Conservation (phyloP, 2,888 invertebrate genomes). For the Tanypteryx hageni region DNA sequence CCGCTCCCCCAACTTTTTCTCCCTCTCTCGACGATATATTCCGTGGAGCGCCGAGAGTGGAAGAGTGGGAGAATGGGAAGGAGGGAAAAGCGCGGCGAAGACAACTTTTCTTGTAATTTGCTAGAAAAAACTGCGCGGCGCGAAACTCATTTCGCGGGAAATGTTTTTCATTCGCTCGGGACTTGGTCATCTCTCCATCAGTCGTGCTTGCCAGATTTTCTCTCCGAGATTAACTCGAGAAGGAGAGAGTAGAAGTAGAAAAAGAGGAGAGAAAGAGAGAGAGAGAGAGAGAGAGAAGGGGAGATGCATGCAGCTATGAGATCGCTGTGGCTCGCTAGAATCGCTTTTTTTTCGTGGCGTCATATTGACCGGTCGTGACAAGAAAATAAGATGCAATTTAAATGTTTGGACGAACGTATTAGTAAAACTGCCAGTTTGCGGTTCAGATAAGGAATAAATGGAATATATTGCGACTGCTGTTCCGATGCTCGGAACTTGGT, state of each 20-base stretch:
- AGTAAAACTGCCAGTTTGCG: too few relatives aligned
- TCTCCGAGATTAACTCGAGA: not conserved
- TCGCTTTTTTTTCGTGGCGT: too few relatives aligned
- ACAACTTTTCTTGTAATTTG: not conserved
- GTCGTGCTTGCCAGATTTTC: not conserved
- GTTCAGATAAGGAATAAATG: too few relatives aligned
- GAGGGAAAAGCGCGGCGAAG: not conserved
- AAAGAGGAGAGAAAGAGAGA: not conserved
- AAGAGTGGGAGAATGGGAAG: not conserved
- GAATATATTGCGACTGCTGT: too few relatives aligned
- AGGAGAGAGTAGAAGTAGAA: not conserved
- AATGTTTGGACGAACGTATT: too few relatives aligned
- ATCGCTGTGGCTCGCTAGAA: too few relatives aligned
- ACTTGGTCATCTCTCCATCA: not conserved
- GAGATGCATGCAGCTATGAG: too few relatives aligned
- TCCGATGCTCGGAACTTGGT: too few relatives aligned
- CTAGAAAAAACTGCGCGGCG: conserved; percentile 1
- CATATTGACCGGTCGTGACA: too few relatives aligned
- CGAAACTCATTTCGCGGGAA: conserved; percentile 2
- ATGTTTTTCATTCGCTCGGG: not conserved
- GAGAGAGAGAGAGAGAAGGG: not conserved
- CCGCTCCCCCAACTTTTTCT: not conserved
- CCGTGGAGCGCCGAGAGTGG: not conserved
- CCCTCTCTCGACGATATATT: not conserved
- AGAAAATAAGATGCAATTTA: too few relatives aligned